These are phyloP conservation scores for Anoplolepis gracilipes DNA, from an alignment of 1,140 invertebrate species.

Conservation along the genomic window DNA sequence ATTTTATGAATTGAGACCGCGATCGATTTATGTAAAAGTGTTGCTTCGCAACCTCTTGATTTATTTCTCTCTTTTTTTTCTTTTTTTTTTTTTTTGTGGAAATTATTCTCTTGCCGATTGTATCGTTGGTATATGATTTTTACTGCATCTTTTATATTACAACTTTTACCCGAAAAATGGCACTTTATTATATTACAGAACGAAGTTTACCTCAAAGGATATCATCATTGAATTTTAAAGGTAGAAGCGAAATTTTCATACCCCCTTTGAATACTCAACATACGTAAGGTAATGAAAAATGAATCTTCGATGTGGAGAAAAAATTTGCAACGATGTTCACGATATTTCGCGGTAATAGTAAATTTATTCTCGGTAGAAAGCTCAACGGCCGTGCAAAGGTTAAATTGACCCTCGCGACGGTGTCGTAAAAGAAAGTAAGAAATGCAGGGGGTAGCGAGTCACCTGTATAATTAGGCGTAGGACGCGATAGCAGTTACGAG, in stretches of 20 bases:
- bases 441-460: background rate
- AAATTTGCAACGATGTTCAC: constrained; percentile 14
- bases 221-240: constrained; percentile 42
- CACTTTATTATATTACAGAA: constrained; percentile 38
- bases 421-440: constrained; percentile 54
- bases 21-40: constrained; percentile 19
- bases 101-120: constrained; percentile 30
- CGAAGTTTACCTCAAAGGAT: constrained; percentile 40
- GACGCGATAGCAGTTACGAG: constrained; percentile 66
- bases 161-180: background rate
- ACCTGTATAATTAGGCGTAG: constrained; percentile 68
- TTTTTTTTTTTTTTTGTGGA: background rate
- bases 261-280: background rate
- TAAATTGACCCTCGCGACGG: constrained; percentile 56
- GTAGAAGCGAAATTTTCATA: constrained; percentile 24
- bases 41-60: constrained; percentile 19
- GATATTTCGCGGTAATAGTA: constrained; percentile 31
- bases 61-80: background rate
- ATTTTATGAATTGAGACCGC: background rate
- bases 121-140: background rate
- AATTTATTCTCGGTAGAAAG: constrained; percentile 55
- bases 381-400: constrained; percentile 20
- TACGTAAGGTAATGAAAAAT: constrained; percentile 30
- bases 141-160: background rate
- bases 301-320: background rate